These are phyloP conservation scores for Microcebus griseorufus DNA, from an alignment of 2,113 vertebrate genomes.

Conservation along the genomic window DNA sequence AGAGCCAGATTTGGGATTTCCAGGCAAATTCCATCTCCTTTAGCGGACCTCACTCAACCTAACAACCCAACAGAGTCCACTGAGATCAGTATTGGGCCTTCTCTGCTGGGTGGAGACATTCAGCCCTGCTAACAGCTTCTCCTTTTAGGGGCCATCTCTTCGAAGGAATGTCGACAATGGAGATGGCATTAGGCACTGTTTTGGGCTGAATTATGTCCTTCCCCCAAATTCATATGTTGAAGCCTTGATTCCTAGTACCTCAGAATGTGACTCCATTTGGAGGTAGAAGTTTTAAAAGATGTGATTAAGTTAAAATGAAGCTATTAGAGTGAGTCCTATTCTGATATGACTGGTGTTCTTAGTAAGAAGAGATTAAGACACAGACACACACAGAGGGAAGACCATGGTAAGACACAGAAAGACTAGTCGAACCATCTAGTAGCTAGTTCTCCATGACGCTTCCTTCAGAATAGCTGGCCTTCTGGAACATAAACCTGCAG, in stretches of 20 bases:
- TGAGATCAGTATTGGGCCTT: background rate
- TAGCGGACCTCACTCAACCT: background rate
- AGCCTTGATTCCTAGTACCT: background rate
- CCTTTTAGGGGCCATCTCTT: background rate
- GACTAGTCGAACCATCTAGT: too few species aligned
- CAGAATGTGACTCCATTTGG: background rate
- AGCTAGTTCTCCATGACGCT: background rate
- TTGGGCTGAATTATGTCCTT: background rate
- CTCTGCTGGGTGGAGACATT: background rate
- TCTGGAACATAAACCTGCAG: background rate
- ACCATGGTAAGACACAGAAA: background rate
- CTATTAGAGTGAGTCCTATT: background rate
- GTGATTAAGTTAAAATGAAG: background rate
- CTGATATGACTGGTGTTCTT: background rate
- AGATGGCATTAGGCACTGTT: background rate
- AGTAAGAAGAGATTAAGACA: background rate
- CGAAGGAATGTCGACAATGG: background rate
- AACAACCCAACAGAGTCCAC: background rate
- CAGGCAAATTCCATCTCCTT: background rate
- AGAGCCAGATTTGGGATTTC: background rate
- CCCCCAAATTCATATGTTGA: background rate
- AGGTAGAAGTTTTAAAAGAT: background rate
- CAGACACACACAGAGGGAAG: background rate
- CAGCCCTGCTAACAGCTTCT: background rate
- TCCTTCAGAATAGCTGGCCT: background rate